A percentile compares a stretch with the other conserved stretches of the same genome.
phyloP scores from a whole-genome alignment of 2,888 invertebrate species.

The Agrochola lychnidis region DNA sequence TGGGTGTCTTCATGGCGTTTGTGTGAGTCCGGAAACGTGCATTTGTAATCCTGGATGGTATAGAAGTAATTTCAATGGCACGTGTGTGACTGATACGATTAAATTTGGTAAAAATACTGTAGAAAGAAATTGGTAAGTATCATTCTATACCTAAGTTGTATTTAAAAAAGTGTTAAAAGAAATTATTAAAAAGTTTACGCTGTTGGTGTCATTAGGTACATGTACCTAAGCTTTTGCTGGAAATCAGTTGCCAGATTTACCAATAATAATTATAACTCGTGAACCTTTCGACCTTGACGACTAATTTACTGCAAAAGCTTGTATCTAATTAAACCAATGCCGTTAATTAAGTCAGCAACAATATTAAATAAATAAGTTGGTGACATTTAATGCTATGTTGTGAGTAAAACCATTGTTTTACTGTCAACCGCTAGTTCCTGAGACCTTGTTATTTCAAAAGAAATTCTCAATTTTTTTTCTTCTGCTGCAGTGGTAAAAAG shows the following conservation, averaged over 20 bases:
- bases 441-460: not conserved
- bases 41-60: constrained; percentile 40
- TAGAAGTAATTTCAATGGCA: constrained; percentile 16
- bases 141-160: not conserved
- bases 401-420: not conserved
- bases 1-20: not conserved
- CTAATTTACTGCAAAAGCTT: not conserved
- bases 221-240: not conserved
- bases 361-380: not conserved
- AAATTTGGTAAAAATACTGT: not conserved
- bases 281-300: not conserved
- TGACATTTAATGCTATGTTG: not conserved
- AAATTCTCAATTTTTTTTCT: not conserved
- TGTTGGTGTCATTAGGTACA: not conserved
- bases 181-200: not conserved
- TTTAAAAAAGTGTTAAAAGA: not conserved
- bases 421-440: not conserved
- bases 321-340: not conserved
- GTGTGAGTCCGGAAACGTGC: constrained; percentile 36
- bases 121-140: not conserved
- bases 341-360: not conserved
- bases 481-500: not conserved
- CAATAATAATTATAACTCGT: not conserved
- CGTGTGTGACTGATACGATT: constrained; percentile 9
- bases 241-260: not conserved